phyloP scores from a whole-genome alignment of 1,140 invertebrate genomes.

The Zaprionus ghesquierei region DNA sequence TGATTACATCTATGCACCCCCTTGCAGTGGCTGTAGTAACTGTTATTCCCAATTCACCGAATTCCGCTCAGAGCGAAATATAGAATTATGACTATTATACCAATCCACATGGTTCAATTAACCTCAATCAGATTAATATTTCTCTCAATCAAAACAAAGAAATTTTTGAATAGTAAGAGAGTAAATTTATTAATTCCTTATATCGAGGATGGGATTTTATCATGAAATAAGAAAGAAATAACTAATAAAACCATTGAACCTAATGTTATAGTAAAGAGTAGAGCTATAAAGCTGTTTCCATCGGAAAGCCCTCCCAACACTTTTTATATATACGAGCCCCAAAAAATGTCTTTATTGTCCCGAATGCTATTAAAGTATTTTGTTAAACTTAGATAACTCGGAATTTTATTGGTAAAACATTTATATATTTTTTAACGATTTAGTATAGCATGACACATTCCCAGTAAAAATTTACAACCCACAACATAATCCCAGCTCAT shows the following conservation, averaged over 20 bases:
- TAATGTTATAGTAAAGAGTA: constrained; percentile 74
- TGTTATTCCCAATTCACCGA: constrained; percentile 83
- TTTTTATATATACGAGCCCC: constrained; percentile 90
- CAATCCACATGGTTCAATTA: constrained; percentile 46
- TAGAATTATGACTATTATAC: constrained; percentile 52
- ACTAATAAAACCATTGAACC: constrained; percentile 86
- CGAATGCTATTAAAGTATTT: constrained; percentile 87
- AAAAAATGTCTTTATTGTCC: constrained; percentile 89
- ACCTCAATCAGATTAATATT: constrained; percentile 67
- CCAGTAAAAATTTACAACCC: constrained; percentile 83
- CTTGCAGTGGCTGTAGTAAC: constrained; percentile 92
- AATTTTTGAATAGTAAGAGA: constrained; percentile 83
- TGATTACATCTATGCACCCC: constrained; percentile 88
- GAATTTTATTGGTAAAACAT: constrained; percentile 1
- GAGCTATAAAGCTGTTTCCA: constrained; percentile 87
- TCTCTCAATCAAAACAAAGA: constrained; percentile 52
- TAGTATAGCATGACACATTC: constrained; percentile 83
- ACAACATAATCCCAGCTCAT: no score
- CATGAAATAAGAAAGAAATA: constrained; percentile 82
- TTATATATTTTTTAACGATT: constrained; percentile 22
- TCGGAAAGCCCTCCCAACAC: constrained; percentile 83
- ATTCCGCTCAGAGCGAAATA: background rate
- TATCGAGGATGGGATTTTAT: constrained; percentile 86
- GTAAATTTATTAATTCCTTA: constrained; percentile 84
- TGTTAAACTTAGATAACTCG: constrained; percentile 39